Evolutionary conservation across 1,140 invertebrate species (phyloP).

Genomic region (Drosophila rhopaloa): DNA sequence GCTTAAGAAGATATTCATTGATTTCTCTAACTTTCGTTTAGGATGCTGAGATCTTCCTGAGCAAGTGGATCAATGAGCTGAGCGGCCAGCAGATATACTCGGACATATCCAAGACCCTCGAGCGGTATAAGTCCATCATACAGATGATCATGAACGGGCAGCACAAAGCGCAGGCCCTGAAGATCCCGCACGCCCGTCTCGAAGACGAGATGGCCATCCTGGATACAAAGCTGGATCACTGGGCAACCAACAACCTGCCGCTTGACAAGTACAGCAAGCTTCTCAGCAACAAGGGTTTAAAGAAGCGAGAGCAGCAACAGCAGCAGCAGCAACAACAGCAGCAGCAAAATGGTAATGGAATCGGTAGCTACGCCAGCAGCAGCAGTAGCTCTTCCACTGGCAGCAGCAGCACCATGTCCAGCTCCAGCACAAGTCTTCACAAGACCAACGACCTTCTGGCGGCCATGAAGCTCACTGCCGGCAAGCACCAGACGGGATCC

Average conservation of each 20-base stretch:
- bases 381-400: constrained; percentile 70
- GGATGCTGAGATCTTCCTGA: constrained; percentile 85
- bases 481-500: constrained; percentile 43
- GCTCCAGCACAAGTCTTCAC: constrained; percentile 51
- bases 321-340: constrained; percentile 60
- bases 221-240: constrained; percentile 85
- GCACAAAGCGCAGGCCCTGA: constrained; percentile 82
- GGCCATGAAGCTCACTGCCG: constrained; percentile 68
- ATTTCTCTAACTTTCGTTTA: constrained; percentile 6
- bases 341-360: constrained; percentile 56
- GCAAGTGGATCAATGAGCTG: constrained; percentile 85
- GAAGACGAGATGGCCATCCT: constrained; percentile 85
- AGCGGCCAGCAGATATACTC: constrained; percentile 84
- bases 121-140: constrained; percentile 85
- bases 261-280: constrained; percentile 83
- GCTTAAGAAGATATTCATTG: background rate
- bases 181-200: constrained; percentile 75
- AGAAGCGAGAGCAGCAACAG: constrained; percentile 72
- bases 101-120: constrained; percentile 85
- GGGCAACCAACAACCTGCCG: constrained; percentile 83
- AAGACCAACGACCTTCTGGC: constrained; percentile 77
- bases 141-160: constrained; percentile 85
- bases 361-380: constrained; percentile 57
- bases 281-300: constrained; percentile 79
- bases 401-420: constrained; percentile 71